Evolutionary conservation across 2,797 vertebrate genomes (phyloP), one percentile per base, ranked within the genome.

Genomic region (Amblyraja radiata): DNA sequence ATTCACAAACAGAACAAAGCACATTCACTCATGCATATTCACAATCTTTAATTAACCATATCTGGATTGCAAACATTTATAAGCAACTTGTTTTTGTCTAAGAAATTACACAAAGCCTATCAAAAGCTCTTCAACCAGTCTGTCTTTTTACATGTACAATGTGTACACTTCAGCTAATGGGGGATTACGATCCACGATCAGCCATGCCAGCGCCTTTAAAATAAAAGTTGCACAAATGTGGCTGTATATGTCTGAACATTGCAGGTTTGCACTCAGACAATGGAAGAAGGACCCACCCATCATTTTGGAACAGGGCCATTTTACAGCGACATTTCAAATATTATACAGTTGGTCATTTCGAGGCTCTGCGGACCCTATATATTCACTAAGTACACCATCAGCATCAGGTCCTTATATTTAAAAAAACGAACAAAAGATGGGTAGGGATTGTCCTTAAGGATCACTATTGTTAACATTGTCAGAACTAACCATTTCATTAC

Each of bases 41-140:
- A 86, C 81, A 18, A 88, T 68, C 14, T 88, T 65, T 63, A 88
- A 88, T 21, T 16, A 88, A 65, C n/a, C 28, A 8, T n/a, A 86
- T 86, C 58, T 32, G 28, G 25, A 86, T 63, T 86, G 25, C 58
- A 86, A 86, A n/a, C 25, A 7, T 54, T 54, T 46, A n/a, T 61
- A 88, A 18, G 65, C 7, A 21, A 32, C 5, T 28, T 6, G 14
- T 3, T 61, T 8, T 28, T 61, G 46, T n/a, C 13, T 18, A 79
- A 73, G 84, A n/a, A 6, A 36, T 5, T 32, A n/a, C n/a, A 68
- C n/a, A 63, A 88, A 88, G 84, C 83, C 25, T 61, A 25, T n/a
- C 83, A 61, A 86, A 84, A 63, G 84, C n/a, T 88, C 7, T 88
- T 36, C 84, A 88, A 14, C n/a, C 84, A 88, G 32, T 32, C 25